Base-by-base conservation (phyloP, 2,797 vertebrate species). In the Lemur catta region DNA sequence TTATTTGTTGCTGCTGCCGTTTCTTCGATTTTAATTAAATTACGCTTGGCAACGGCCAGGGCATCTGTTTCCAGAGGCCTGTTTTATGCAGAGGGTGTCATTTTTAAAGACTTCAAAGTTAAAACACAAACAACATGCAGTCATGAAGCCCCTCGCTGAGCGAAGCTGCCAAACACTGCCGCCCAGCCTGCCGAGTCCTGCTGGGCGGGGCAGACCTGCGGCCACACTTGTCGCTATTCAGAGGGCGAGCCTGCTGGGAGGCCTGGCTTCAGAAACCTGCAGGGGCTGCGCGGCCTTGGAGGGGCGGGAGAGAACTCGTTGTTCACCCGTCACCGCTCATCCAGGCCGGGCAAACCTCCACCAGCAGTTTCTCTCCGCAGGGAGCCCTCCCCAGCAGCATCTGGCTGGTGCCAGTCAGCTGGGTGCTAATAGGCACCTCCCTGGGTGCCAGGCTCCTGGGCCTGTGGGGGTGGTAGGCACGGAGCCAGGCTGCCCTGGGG, bases 11-110 rank as follows among this genome's bases (percentile, higher is more conserved):
- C 69, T 48, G 30, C 57, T 93, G 50, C 93, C 24, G n/a, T 86
- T 96, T 76, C 95, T 95, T 86, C 79, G 67, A 74, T 94, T 97
- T 91, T 96, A 94, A 96, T 94, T 96, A 69, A 93, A 71, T 96
- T 91, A 81, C 17, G 41, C 38, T 91, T 93, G 82, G 93, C 88
- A 84, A 3, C 4, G 3, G 38, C 79, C 3, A 7, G 17, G 65
- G n/a, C 89, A 72, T 94, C 92, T 95, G 85, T 97, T 92, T 96
- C 85, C 88, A 95, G 69, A 76, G 82, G 84, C 46, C 95, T 50
- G 57, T 81, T 93, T 90, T 71, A 38, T 76, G 69, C 90, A 91
- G 48, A 89, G 90, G 61, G 59, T 79, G 78, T 96, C 80, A 14
- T 90, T 96, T 92, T 91, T 71, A 76, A 93, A 93, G 85, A 92